Evolutionary conservation across 2,888 invertebrate species (phyloP).

Genomic region (Aspidapion aeneum): DNA sequence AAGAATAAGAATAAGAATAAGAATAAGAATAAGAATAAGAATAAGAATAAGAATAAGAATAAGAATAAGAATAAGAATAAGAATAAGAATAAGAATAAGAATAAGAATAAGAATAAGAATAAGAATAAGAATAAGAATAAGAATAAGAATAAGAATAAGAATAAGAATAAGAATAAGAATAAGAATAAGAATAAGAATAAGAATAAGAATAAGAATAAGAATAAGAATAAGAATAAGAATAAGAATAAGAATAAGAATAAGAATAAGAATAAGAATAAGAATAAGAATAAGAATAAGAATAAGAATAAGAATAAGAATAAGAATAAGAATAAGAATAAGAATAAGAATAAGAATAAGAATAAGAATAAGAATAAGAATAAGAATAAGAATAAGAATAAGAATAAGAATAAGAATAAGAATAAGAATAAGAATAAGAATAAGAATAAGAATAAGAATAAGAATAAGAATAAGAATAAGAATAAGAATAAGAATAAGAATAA

Average conservation of each 20-base stretch:
- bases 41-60: background rate
- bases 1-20: background rate
- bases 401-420: background rate
- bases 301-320: background rate
- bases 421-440: background rate
- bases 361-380: background rate
- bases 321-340: background rate
- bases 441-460: background rate
- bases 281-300: background rate
- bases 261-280: background rate
- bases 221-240: background rate
- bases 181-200: background rate
- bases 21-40: background rate
- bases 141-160: background rate
- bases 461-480: background rate
- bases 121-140: background rate
- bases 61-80: background rate
- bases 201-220: background rate
- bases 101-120: background rate
- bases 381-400: background rate
- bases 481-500: background rate
- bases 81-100: background rate
- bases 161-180: background rate
- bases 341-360: background rate
- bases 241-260: background rate